phyloP scores from a whole-genome alignment of 2,888 invertebrate genomes.

The Tuta absoluta region DNA sequence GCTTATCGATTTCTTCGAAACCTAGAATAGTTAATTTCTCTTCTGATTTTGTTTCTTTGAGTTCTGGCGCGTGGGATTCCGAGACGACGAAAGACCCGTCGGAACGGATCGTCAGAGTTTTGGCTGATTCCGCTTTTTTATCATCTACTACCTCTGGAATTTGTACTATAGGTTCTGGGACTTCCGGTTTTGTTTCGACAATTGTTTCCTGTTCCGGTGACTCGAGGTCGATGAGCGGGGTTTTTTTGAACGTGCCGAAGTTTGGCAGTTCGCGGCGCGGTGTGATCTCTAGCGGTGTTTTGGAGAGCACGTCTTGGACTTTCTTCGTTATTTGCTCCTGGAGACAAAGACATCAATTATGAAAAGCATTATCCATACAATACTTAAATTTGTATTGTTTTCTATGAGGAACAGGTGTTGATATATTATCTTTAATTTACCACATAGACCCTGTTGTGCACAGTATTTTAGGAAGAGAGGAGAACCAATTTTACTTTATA shows the following conservation, averaged over 20 bases:
- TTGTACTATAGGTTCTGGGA: slow-evolving; percentile 18
- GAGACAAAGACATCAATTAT: slow-evolving; percentile 36
- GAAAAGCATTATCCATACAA: background rate
- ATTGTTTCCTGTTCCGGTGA: slow-evolving; percentile 24
- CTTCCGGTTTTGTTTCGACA: slow-evolving; percentile 17
- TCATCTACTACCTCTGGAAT: background rate
- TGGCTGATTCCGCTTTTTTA: background rate
- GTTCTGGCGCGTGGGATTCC: background rate
- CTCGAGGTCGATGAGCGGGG: slow-evolving; percentile 60
- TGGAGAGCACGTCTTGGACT: slow-evolving; percentile 85
- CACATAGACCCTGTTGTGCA: no score
- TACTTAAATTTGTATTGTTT: background rate
- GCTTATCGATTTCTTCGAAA: slow-evolving; percentile 59
- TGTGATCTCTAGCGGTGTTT: slow-evolving; percentile 85
- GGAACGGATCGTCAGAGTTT: no score
- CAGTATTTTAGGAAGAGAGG: no score
- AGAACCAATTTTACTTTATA: no score
- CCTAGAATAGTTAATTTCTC: slow-evolving; percentile 62
- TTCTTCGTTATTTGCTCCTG: slow-evolving; percentile 87
- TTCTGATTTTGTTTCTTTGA: slow-evolving; percentile 35
- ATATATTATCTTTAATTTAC: no score
- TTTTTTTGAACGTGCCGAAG: slow-evolving; percentile 56
- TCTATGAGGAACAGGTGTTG: background rate
- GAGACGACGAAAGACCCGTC: background rate
- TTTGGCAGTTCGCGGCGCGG: slow-evolving; percentile 64